These are phyloP conservation scores for Synodontis membranacea DNA, from an alignment of 2,113 vertebrate species.

Conservation along the genomic window DNA sequence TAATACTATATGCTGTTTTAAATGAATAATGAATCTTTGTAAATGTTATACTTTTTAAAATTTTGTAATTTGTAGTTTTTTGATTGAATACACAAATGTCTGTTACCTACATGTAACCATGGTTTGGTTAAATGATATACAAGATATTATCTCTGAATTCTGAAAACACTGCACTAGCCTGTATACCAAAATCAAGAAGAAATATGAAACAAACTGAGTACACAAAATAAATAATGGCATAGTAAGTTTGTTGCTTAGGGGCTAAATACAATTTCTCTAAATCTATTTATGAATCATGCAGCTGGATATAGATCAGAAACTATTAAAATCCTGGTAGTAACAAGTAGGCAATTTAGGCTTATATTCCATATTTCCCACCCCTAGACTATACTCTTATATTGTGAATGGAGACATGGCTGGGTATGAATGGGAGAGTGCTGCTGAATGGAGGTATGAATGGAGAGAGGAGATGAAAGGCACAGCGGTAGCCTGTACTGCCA, in stretches of 20 bases:
- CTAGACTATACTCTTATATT: neutral
- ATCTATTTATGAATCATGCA: neutral
- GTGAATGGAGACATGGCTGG: conserved; percentile 13
- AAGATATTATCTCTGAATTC: neutral
- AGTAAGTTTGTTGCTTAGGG: neutral
- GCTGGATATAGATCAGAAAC: neutral
- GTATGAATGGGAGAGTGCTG: conserved; percentile 16
- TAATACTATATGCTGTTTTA: too few relatives aligned
- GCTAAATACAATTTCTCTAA: neutral
- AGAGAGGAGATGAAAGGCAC: conserved; percentile 26
- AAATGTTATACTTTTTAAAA: neutral
- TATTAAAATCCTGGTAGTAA: neutral
- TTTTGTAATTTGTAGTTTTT: neutral
- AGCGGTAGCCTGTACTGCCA: neutral
- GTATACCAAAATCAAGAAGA: neutral
- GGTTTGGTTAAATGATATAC: neutral
- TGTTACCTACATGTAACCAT: neutral
- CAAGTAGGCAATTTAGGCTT: neutral
- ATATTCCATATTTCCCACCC: neutral
- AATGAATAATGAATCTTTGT: too few relatives aligned
- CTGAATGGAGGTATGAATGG: conserved; percentile 22
- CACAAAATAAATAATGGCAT: neutral
- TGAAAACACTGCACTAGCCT: neutral
- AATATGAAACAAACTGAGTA: neutral
- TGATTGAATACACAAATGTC: neutral